Conservation (phyloP, 2,113 vertebrate species). For the Podarcis cretensis region DNA sequence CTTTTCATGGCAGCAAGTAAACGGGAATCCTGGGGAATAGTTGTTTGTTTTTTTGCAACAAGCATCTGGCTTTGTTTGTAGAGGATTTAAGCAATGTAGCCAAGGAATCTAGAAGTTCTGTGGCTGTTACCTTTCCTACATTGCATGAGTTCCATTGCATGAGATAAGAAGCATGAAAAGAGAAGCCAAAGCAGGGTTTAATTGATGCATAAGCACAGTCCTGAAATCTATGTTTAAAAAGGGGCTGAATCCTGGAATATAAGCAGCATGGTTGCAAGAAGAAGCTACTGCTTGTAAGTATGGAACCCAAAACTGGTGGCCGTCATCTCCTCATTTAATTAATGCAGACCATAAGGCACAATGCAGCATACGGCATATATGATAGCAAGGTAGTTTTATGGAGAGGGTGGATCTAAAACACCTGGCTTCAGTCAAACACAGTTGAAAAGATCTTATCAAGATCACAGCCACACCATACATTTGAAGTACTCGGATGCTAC, state of each 20-base stretch:
- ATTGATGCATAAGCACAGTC: not conserved
- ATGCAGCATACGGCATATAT: no score
- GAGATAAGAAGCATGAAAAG: constrained; percentile 20
- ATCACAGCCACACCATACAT: no score
- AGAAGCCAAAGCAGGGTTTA: constrained; percentile 17
- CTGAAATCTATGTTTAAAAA: not conserved
- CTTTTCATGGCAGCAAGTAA: constrained; percentile 35
- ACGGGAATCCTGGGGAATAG: constrained; percentile 25
- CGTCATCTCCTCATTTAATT: no score
- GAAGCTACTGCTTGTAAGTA: not conserved
- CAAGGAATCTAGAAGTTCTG: constrained; percentile 1
- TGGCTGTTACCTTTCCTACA: not conserved
- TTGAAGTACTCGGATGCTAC: no score
- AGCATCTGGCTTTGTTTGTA: constrained; percentile 22
- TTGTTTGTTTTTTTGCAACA: constrained; percentile 36
- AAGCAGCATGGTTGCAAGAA: not conserved
- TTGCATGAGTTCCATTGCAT: constrained; percentile 23
- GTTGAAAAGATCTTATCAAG: no score
- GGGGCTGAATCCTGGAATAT: not conserved
- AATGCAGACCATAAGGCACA: no score
- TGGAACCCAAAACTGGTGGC: no score
- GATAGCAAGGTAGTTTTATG: no score
- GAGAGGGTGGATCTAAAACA: no score
- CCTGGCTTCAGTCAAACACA: no score
- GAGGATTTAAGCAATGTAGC: not conserved